A percentile compares a stretch with the other conserved stretches of the same genome.
phyloP scores from a whole-genome alignment of 2,113 vertebrate species.

The Prionailurus bengalensis region DNA sequence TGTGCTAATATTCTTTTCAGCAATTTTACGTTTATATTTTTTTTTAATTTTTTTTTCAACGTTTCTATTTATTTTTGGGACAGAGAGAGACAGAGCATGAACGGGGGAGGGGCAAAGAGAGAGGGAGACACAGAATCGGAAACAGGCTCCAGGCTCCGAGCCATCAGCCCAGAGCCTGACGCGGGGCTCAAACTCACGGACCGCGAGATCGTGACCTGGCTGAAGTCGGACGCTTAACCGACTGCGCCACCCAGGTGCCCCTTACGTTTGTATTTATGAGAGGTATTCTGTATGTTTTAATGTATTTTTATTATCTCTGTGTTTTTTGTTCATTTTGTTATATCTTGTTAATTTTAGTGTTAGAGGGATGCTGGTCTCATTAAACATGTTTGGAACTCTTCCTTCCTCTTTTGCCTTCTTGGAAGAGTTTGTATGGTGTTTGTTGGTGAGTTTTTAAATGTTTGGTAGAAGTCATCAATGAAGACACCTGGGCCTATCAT shows the following conservation, averaged over 20 bases:
- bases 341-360: neutral
- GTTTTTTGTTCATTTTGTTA: neutral
- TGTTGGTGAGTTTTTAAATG: neutral
- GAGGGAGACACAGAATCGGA: no score
- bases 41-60: no score
- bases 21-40: neutral
- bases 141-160: no score
- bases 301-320: neutral
- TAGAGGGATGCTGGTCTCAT: neutral
- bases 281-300: neutral
- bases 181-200: no score
- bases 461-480: no score
- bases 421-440: neutral
- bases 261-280: neutral
- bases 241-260: no score
- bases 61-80: no score
- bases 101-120: no score
- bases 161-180: no score
- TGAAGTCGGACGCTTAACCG: no score
- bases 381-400: neutral
- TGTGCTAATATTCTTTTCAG: neutral
- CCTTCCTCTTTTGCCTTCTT: neutral
- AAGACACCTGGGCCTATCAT: neutral
- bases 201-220: no score
- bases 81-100: no score